Evolutionary conservation across 2,797 vertebrate species (phyloP), one percentile per base, ranked within the genome.

Genomic region (Liasis olivaceus): DNA sequence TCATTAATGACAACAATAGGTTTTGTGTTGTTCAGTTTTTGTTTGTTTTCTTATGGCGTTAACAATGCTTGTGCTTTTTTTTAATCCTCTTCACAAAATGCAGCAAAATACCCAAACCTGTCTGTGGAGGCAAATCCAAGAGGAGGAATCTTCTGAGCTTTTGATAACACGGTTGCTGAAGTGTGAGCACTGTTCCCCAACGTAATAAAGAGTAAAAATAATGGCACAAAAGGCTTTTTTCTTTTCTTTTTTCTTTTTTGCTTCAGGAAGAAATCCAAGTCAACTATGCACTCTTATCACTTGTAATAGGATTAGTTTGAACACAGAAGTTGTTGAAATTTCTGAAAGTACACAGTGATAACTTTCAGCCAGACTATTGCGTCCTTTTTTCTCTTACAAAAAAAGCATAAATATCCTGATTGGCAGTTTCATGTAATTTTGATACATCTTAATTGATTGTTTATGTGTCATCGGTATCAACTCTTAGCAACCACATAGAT

Each of bases 121-220:
- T 86, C 94, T 91, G 62, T 91, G 62, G 72, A 88, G 87, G 64
- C 17, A 93, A 93, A 60, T 26, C 31, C 60, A 91, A 15, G 60
- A 88, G 28, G 90, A 92, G 93, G 22, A 31, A 91, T 89, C 56
- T 72, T 77, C 81, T 90, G 63, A 85, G 88, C 36, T 56, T 93
- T 72, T 66, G 66, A 64, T 51, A 93, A 93, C 95, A 81, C 14
- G 42, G 36, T 94, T 92, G 28, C 1, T 85, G 47, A 94, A 91
- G 62, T 66, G 12, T 56, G 93, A 91, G 88, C 90, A 92, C 28
- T 95, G 47, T 91, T 95, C 91, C 24, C 20, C 11, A 58, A 28
- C 90, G 64, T 72, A 88, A 92, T 14, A 47, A 91, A 94, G 47
- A 91, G 2, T 0, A 24, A 63, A 94, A 94, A 77, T 47, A 91